Percentiles rank a stretch among this genome's conserved stretches.
Evolutionary conservation across 2,797 vertebrate species (phyloP).

Genomic region (Danionella dracula): DNA sequence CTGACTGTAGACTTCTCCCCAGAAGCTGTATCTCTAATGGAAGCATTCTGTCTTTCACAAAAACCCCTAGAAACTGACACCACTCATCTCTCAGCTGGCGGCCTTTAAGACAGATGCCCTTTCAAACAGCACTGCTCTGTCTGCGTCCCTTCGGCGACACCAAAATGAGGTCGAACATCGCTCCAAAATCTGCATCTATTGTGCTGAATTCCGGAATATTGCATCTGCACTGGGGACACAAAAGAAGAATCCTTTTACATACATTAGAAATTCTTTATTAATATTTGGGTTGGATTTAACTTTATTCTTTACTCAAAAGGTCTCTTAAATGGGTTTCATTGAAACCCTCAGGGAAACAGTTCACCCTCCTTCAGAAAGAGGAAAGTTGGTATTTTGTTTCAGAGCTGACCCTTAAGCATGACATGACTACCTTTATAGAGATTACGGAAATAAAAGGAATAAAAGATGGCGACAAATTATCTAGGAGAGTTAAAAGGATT

Average conservation of each 20-base stretch:
- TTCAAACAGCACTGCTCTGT: neutral
- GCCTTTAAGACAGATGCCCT: neutral
- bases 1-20: conserved; percentile 10
- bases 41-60: neutral
- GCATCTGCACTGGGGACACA: too few species aligned
- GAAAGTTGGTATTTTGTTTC: neutral
- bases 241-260: neutral
- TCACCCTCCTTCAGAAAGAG: neutral
- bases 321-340: too few species aligned
- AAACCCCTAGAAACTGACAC: neutral
- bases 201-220: too few species aligned
- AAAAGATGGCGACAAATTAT: neutral
- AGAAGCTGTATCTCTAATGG: conserved; percentile 19
- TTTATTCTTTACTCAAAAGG: too few species aligned
- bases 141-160: neutral
- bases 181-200: too few species aligned
- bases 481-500: neutral
- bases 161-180: conserved; percentile 16
- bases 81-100: conserved; percentile 10
- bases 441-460: conserved; percentile 2
- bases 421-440: conserved; percentile 6
- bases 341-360: neutral
- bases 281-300: neutral
- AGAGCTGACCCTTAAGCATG: neutral
- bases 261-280: neutral